Evolutionary conservation across 2,797 vertebrate species (phyloP).

Genomic region (Salmo trutta): DNA sequence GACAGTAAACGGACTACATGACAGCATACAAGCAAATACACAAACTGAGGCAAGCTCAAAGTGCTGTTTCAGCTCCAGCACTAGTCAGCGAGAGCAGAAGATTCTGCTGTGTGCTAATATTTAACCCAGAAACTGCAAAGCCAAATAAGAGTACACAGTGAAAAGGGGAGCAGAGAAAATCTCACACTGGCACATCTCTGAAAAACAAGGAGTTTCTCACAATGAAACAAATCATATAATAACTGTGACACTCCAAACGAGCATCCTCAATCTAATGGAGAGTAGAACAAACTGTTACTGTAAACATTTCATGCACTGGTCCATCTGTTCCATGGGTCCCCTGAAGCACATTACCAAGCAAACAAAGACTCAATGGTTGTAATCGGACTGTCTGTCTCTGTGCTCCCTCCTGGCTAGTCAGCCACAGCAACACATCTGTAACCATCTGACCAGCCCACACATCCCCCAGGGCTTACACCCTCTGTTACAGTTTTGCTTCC

Average conservation of each 20-base stretch:
- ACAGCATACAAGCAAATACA: conserved; percentile 25
- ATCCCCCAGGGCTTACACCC: conserved; percentile 76
- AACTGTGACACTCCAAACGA: background rate
- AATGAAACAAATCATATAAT: background rate
- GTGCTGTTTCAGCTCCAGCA: conserved; percentile 25
- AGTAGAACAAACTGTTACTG: background rate
- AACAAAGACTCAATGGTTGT: conserved; percentile 84
- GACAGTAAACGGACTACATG: conserved; percentile 28
- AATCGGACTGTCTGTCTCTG: conserved; percentile 67
- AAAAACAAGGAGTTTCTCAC: background rate
- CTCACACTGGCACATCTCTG: conserved; percentile 8
- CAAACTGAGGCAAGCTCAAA: conserved; percentile 29
- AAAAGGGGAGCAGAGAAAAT: conserved; percentile 6
- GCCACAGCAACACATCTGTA: conserved; percentile 70
- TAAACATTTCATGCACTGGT: conserved; percentile 29
- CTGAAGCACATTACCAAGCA: conserved; percentile 82
- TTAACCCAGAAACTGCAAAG: conserved; percentile 38
- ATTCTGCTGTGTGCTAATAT: conserved; percentile 29
- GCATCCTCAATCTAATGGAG: background rate
- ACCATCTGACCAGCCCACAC: conserved; percentile 84
- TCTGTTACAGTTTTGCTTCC: conserved; percentile 87
- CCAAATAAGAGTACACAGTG: conserved; percentile 30
- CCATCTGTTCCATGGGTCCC: conserved; percentile 65
- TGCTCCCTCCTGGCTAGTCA: conserved; percentile 54
- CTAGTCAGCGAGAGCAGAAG: conserved; percentile 31